These are phyloP conservation scores for Anolis apletophallus DNA, from an alignment of 2,797 vertebrate species.

Conservation along the genomic window DNA sequence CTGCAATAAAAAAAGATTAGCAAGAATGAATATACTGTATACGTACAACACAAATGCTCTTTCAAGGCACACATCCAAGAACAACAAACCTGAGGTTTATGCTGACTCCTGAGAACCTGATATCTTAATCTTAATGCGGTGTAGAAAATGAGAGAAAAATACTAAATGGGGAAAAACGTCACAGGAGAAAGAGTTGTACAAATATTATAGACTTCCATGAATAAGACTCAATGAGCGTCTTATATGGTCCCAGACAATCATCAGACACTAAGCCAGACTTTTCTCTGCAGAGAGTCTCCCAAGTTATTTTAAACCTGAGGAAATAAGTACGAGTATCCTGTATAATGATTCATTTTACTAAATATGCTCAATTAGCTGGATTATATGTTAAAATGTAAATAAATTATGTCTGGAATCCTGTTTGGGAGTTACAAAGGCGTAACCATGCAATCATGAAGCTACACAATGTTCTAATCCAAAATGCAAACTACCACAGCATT, in stretches of 20 bases:
- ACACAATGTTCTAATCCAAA: neutral
- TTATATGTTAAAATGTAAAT: no score
- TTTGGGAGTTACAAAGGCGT: neutral
- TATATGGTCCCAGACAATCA: neutral
- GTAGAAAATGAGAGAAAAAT: neutral
- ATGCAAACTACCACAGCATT: no score
- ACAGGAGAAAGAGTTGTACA: neutral
- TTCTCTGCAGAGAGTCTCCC: neutral
- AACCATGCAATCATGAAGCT: no score
- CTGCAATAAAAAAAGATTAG: slow-evolving; percentile 6
- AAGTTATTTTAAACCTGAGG: slow-evolving; percentile 9
- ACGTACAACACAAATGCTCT: slow-evolving; percentile 10
- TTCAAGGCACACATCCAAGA: slow-evolving; percentile 18
- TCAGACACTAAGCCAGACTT: neutral
- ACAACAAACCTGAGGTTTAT: slow-evolving; percentile 13
- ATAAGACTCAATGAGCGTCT: neutral
- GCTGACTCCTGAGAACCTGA: slow-evolving; percentile 1
- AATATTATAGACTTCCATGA: neutral
- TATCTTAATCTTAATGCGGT: slow-evolving; percentile 6
- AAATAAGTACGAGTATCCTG: neutral
- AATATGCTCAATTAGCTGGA: neutral
- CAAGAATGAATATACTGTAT: slow-evolving; percentile 1
- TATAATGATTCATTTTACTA: neutral
- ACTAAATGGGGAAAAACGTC: neutral
- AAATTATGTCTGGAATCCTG: neutral